phyloP scores from a whole-genome alignment of 2,113 vertebrate species.

The Hiodon alosoides region DNA sequence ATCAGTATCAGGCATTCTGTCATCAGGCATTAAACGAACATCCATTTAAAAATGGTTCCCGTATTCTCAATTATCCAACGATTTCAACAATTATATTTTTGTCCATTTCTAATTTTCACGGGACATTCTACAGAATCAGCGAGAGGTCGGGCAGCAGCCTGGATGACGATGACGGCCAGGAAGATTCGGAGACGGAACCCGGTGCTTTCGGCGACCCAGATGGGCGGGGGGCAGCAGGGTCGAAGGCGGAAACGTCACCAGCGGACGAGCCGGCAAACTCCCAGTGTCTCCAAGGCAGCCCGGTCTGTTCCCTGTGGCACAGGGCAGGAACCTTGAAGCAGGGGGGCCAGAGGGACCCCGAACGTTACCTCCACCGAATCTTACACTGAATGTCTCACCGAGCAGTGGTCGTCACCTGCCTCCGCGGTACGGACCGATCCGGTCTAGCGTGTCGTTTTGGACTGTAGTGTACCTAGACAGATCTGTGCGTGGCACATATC shows the following conservation, averaged over 20 bases:
- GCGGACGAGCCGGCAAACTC: background rate
- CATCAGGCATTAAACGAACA: too few relatives aligned
- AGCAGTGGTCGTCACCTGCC: background rate
- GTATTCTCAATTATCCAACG: too few relatives aligned
- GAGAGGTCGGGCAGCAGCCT: background rate
- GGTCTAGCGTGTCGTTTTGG: too few relatives aligned
- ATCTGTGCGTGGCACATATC: too few relatives aligned
- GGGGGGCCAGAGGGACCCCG: background rate
- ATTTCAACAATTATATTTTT: too few relatives aligned
- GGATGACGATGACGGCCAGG: background rate
- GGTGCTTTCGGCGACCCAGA: background rate
- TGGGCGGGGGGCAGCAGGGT: background rate
- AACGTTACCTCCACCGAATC: conserved; percentile 20
- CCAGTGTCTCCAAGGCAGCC: background rate
- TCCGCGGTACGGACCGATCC: too few relatives aligned
- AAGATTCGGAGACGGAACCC: background rate
- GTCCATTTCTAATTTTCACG: background rate
- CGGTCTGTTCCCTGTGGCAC: background rate
- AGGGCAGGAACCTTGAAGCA: background rate
- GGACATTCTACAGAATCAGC: conserved; percentile 13
- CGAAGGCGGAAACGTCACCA: background rate
- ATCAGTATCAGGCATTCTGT: too few relatives aligned
- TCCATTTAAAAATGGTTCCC: too few relatives aligned
- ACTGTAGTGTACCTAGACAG: too few relatives aligned
- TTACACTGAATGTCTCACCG: conserved; percentile 1